Conservation (phyloP, 2,888 invertebrate genomes). For the Argyresthia albistria region DNA sequence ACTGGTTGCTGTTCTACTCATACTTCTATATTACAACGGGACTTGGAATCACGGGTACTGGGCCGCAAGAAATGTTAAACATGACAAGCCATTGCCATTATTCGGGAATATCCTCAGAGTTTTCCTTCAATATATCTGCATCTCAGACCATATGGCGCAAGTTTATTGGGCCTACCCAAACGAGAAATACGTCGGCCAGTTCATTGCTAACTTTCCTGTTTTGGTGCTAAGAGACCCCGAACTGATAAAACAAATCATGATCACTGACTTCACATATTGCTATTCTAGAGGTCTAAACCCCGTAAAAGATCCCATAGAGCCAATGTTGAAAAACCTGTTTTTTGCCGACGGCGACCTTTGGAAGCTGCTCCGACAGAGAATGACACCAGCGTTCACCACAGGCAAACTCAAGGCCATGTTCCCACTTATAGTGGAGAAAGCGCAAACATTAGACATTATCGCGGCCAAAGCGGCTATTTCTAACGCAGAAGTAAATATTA, state of each 20-base stretch:
- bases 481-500: constrained; percentile 21
- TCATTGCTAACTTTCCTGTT: background rate
- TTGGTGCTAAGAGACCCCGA: constrained; percentile 8
- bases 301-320: constrained; percentile 29
- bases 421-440: constrained; percentile 23
- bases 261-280: constrained; percentile 17
- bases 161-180: background rate
- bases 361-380: constrained; percentile 40
- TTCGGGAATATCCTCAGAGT: background rate
- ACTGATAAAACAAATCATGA: constrained; percentile 6
- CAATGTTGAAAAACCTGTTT: constrained; percentile 36
- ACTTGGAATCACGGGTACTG: constrained; percentile 3
- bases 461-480: background rate
- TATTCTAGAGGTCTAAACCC: constrained; percentile 29
- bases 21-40: background rate
- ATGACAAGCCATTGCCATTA: constrained; percentile 1
- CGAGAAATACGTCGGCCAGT: constrained; percentile 1
- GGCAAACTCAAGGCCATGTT: constrained; percentile 49
- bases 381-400: constrained; percentile 45
- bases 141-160: background rate
- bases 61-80: constrained; percentile 6
- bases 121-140: background rate
- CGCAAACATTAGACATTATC: background rate
- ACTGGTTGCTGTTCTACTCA: background rate
- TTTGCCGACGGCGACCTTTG: constrained; percentile 45